phyloP scores from a whole-genome alignment of 2,113 vertebrate species.

The Taxidea taxus region DNA sequence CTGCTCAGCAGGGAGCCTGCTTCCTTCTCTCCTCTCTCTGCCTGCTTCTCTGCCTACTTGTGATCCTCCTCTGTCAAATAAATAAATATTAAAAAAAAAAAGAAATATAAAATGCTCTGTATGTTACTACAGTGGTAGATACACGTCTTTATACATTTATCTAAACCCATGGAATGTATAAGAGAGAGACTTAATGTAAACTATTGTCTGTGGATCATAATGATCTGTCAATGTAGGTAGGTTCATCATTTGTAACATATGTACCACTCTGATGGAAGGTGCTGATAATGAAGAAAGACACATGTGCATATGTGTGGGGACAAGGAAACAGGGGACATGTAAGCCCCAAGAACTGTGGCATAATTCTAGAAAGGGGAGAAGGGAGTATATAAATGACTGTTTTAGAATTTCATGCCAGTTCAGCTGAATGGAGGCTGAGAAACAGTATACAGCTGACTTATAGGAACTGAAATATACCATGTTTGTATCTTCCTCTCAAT shows the following conservation, averaged over 20 bases:
- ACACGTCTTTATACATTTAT: background rate
- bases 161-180: background rate
- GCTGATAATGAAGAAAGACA: background rate
- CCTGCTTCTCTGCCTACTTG: too few species aligned
- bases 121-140: background rate
- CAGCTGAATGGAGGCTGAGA: background rate
- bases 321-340: background rate
- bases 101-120: background rate
- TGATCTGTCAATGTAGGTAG: background rate
- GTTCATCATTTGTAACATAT: background rate
- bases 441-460: background rate
- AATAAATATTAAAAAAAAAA: too few species aligned
- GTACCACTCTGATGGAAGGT: background rate
- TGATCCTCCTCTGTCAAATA: too few species aligned
- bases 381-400: background rate
- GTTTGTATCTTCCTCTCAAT: background rate
- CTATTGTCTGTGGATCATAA: background rate
- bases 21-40: too few species aligned
- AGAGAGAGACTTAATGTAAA: background rate
- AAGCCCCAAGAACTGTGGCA: background rate
- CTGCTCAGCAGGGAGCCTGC: too few species aligned
- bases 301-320: too few species aligned
- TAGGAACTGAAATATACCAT: background rate
- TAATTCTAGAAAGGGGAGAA: background rate
- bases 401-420: background rate